Conservation (phyloP, 2,113 vertebrate species). For the Ammodytes marinus region DNA sequence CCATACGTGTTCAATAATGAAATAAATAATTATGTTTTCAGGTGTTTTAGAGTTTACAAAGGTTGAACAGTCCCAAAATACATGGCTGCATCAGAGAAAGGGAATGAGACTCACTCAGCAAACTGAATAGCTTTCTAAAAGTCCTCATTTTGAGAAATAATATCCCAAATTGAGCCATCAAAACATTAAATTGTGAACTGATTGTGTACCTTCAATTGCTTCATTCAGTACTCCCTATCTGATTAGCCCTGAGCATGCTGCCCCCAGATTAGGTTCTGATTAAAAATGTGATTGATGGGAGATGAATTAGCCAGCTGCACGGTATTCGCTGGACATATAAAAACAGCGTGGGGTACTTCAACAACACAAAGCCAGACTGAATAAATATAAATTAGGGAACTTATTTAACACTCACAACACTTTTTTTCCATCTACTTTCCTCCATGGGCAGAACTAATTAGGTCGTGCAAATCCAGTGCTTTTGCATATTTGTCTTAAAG, state of each 20-base stretch:
- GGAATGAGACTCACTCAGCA: neutral
- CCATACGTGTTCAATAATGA: neutral
- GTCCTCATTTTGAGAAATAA: neutral
- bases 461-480: too few species aligned
- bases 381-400: neutral
- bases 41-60: neutral
- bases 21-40: neutral
- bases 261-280: slow-evolving; percentile 4
- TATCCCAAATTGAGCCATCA: neutral
- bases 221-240: neutral
- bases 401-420: neutral
- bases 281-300: neutral
- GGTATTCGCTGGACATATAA: neutral
- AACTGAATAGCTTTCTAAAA: neutral
- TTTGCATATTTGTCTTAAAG: too few species aligned
- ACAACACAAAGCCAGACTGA: neutral
- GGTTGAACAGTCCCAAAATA: neutral
- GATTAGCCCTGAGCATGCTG: neutral
- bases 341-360: slow-evolving; percentile 2
- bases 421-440: neutral
- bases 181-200: neutral
- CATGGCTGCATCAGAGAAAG: neutral
- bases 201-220: neutral
- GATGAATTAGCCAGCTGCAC: slow-evolving; percentile 18
- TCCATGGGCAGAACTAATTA: neutral